phyloP scores from a whole-genome alignment of 2,113 vertebrate genomes.

The Prunella fulvescens region DNA sequence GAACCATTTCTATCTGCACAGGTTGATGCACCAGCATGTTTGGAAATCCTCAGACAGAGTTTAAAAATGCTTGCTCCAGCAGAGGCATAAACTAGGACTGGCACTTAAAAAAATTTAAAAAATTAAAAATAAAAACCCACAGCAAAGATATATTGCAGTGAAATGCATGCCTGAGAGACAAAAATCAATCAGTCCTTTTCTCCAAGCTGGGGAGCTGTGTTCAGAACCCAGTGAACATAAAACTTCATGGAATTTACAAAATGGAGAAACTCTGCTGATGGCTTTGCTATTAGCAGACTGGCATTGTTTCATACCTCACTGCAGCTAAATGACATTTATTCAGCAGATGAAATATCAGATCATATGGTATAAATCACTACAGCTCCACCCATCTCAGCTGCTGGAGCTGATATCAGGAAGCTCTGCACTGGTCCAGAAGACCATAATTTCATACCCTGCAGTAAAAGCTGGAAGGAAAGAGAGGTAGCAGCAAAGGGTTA shows the following conservation, averaged over 20 bases:
- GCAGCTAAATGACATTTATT: not conserved
- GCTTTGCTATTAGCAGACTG: not conserved
- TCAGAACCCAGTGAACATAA: not conserved
- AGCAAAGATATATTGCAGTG: not conserved
- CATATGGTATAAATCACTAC: not conserved
- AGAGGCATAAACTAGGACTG: not conserved
- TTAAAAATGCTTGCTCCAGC: not conserved
- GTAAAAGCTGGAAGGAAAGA: conserved; percentile 24
- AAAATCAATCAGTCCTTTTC: not conserved
- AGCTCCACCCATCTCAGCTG: not conserved
- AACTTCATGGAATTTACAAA: not conserved
- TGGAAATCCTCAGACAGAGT: not conserved
- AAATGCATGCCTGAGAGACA: not conserved
- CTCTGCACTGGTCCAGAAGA: not conserved
- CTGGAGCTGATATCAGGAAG: not conserved
- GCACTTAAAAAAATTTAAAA: not conserved
- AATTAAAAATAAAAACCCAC: fast-evolving
- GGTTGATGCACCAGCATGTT: not conserved
- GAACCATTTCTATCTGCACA: not conserved
- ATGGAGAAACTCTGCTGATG: not conserved
- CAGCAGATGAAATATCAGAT: not conserved
- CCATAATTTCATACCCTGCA: not conserved
- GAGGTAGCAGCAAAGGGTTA: not conserved
- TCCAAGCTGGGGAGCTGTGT: not conserved
- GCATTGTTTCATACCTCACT: not conserved